Percentiles rank a stretch among this genome's conserved stretches.
Evolutionary conservation across 2,797 vertebrate species (phyloP).

Genomic region (Cryptoblepharus egeriae): DNA sequence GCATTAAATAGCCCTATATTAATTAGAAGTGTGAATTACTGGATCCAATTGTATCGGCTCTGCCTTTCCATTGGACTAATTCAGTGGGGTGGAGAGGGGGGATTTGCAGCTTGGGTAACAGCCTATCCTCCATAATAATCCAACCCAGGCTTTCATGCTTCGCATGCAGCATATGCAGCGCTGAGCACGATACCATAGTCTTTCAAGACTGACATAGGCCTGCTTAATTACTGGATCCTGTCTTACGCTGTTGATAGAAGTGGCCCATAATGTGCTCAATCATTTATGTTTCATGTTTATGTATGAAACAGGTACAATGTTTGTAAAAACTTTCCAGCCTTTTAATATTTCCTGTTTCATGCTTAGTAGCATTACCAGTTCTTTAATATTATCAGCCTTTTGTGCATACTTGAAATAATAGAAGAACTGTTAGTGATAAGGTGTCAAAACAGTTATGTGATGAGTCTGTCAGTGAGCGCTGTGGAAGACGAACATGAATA

Average conservation of each 20-base stretch:
- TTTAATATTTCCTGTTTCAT: neutral
- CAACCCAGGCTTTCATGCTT: too few species aligned
- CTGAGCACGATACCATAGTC: too few species aligned
- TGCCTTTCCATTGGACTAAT: too few species aligned
- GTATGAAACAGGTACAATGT: neutral
- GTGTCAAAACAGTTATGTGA: neutral
- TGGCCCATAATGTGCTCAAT: neutral
- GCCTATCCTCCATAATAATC: too few species aligned
- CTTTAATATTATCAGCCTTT: neutral
- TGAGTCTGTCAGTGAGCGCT: neutral
- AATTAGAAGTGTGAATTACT: neutral
- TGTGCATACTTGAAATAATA: neutral
- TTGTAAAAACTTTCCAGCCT: neutral
- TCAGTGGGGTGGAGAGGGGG: too few species aligned
- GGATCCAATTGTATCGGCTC: too few species aligned
- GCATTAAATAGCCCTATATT: neutral
- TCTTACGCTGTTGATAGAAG: neutral
- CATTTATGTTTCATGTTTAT: neutral
- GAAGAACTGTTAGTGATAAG: slow-evolving; percentile 3
- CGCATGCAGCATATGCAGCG: too few species aligned
- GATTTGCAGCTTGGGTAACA: too few species aligned
- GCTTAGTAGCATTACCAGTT: neutral
- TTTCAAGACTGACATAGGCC: too few species aligned
- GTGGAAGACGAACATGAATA: slow-evolving; percentile 3
- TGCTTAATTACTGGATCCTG: neutral